Base-by-base conservation (phyloP, 2,888 invertebrate genomes). In the Spodoptera picta region DNA sequence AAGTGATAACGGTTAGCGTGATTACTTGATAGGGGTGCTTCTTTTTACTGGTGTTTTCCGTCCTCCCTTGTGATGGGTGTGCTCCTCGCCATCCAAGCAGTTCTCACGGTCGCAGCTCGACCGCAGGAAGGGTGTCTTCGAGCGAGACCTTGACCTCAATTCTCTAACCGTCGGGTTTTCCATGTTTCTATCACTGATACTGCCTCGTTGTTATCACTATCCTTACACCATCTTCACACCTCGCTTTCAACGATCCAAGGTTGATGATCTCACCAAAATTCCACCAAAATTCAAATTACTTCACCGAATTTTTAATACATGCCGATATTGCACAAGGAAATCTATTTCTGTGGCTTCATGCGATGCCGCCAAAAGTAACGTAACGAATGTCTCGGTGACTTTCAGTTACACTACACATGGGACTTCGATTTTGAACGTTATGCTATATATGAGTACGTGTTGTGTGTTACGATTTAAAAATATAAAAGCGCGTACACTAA, bases 131-230 rank as follows among this genome's bases (percentile, higher is more conserved):
- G 97, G 96, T 81, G 97, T 96, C 85, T 95, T 96, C 44, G 97
- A 97, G 79, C 96, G 95, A 80, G 96, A 96, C 92, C 96, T 95
- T 88, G 96, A 96, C 90, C 96, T 92, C 86, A 96, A 95, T 90
- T 95, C 95, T 79, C 92, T 91, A 83, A 90, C 91, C 69, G 90
- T 85, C 68, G 88, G 86, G 77, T 89, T 92, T 80, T 94, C 94
- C 94, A 94, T 94, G 67, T 66, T 87, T 79, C 57, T 65, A 60
- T 64, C 71, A 81, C 69, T 70, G 70, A 71, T 73, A 62, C 58
- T 56, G 54, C 44, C 46, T 70, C 48, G 60, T 53, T 61, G 61
- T 63, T 81, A 79, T 63, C 73, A 80, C 71, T 64, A 71, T 62
- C 64, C 72, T 71, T 69, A 69, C 76, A 87, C 70, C 90, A 88